phyloP scores from a whole-genome alignment of 2,888 invertebrate species.

The Flexamia atlantica region DNA sequence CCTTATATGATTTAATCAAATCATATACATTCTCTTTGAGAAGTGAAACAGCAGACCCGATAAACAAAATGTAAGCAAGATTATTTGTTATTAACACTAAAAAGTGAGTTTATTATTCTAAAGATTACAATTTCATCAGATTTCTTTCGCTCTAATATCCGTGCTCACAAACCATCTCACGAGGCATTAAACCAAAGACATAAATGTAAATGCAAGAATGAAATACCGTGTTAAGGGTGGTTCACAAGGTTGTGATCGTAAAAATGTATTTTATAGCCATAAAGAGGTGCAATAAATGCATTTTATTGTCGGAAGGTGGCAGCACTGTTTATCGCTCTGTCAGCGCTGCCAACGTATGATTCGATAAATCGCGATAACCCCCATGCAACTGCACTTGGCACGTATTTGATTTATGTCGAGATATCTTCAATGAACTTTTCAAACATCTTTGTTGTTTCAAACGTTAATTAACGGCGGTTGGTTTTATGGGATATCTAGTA shows the following conservation, averaged over 20 bases:
- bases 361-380: slow-evolving; percentile 15
- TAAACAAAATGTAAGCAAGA: too few species aligned
- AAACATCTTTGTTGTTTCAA: too few species aligned
- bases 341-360: slow-evolving; percentile 11
- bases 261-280: slow-evolving; percentile 49
- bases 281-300: slow-evolving; percentile 51
- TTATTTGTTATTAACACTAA: too few species aligned
- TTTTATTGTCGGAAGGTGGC: slow-evolving; percentile 35
- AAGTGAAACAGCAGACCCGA: too few species aligned
- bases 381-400: neutral
- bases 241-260: slow-evolving; percentile 41
- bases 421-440: neutral
- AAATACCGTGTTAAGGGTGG: slow-evolving; percentile 28
- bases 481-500: too few species aligned
- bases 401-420: neutral
- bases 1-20: too few species aligned
- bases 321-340: slow-evolving; percentile 40
- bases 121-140: too few species aligned
- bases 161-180: too few species aligned
- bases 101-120: too few species aligned
- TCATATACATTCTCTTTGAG: too few species aligned
- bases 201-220: slow-evolving; percentile 1
- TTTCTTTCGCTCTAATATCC: too few species aligned
- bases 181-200: neutral
- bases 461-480: too few species aligned